Evolutionary conservation across 2,797 vertebrate species (phyloP), one percentile per base, ranked within the genome.

Genomic region (Lycodopsis pacificus): DNA sequence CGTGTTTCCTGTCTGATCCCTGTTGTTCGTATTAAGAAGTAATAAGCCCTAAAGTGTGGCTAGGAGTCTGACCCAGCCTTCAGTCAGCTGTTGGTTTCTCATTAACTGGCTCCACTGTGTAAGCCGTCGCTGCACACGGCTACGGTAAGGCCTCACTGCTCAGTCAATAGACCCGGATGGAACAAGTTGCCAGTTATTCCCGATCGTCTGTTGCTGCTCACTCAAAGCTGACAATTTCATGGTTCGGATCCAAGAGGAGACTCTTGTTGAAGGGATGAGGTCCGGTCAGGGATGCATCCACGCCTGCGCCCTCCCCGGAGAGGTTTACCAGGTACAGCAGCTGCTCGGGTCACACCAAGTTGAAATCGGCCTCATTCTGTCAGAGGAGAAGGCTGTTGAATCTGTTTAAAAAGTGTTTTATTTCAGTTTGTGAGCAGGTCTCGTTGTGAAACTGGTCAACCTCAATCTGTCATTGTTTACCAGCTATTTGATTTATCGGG

Each of bases 301-400:
- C 85, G 94, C 95, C 1, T 98, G 97, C 95, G 94, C 95, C 22
- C 94, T 96, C 85, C 93, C 96, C 46, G 95, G 94, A 40, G 95
- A 97, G 14, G 77, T 97, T 84, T 96, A 97, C 91, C 97, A 97
- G 97, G 97, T 98, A 93, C 80, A 58, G 86, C 84, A 82, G 78
- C 84, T 77, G 83, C 67, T 86, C 25, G 10, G 38, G 80, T 84
- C 70, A 71, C 76, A 14, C 64, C 71, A 7, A 44, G 76, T 79
- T 51, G 42, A 27, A 51, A 84, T 85, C 85, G 87, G 86, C 92
- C 92, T 90, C 81, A 92, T 93, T 93, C 86, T 93, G 92, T 92
- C 91, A 91, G 51, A 84, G 25, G 34, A 76, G 32, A 61, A 65
- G 65, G 69, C 64, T 67, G 25, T 40, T 71, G 58, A 56, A 72